Base-by-base conservation (phyloP, 2,797 vertebrate genomes). In the Lutjanus argentimaculatus region DNA sequence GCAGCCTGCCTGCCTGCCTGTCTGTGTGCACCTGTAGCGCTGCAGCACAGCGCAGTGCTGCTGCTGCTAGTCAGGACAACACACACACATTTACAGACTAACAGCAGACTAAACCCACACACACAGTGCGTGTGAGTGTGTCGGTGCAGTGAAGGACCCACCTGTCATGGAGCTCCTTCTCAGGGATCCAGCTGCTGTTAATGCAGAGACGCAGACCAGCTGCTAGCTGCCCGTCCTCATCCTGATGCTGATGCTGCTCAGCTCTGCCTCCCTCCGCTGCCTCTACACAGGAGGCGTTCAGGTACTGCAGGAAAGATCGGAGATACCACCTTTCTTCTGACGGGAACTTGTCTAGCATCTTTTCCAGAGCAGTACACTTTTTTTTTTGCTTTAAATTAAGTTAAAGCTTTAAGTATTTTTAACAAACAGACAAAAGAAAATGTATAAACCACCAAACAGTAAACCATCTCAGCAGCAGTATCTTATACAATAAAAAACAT, bases 11-110 rank as follows among this genome's bases (percentile, higher is more conserved):
- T 46, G 45, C 9, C 43, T 43, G 43, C 11, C 43, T 45, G 43
- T 45, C 43, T 46, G 66, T 11, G 51, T 77, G 63, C 83, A 89
- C 86, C 88, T 87, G 86, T 88, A 76, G 81, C 88, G 72, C 48
- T 48, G 75, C 74, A 66, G 55, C 72, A 76, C 21, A 1, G 49
- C 45, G 30, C 40, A 52, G 62, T 1, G 55, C 59, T 40, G 51
- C 22, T 51, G 40, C 68, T 43, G 15, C 21, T 56, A 13, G 6
- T 12, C 14, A 55, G 30, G 36, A 57, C 62, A 75, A 66, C 49
- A 51, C 52, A 0, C 21, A 42, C 62, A 48, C 43, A 16, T 8
- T n/a, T 9, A 0, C 21, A 8, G 42, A 43, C 30, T 36, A 36
- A 36, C 30, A 36, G 30, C 42, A 43, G 42, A 43, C 8, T 8